phyloP scores from a whole-genome alignment of 1,140 invertebrate species.

The Drusus annulatus region DNA sequence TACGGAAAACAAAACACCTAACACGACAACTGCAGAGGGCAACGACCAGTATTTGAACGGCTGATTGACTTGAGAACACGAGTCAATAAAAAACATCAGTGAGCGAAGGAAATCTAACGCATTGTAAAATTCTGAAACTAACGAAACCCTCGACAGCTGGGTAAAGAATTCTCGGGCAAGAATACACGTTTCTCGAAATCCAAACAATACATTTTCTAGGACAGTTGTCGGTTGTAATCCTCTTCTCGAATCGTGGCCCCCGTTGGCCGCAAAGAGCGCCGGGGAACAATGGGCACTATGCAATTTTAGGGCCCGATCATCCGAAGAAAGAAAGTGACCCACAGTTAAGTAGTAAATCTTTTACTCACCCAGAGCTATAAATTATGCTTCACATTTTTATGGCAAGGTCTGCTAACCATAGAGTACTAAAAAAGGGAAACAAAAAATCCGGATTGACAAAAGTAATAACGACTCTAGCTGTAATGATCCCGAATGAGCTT shows the following conservation, averaged over 20 bases:
- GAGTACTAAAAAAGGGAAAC: conserved; percentile 31
- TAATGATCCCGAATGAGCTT: conserved; percentile 50
- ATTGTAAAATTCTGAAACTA: neutral
- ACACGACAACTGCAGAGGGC: too few species aligned
- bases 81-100: neutral
- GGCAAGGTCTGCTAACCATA: conserved; percentile 40
- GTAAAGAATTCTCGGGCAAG: neutral
- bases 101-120: neutral
- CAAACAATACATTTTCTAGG: conserved; percentile 16
- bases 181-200: neutral
- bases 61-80: too few species aligned
- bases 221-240: conserved; percentile 10
- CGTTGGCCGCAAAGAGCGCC: conserved; percentile 40
- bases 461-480: conserved; percentile 44
- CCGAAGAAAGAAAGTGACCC: conserved; percentile 53
- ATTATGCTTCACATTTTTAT: conserved; percentile 50
- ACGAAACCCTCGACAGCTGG: neutral
- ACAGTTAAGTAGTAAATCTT: conserved; percentile 53
- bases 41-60: too few species aligned
- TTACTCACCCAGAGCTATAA: conserved; percentile 37
- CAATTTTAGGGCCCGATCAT: conserved; percentile 52
- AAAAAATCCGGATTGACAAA: conserved; percentile 42
- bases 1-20: too few species aligned
- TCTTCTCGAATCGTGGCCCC: neutral
- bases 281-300: conserved; percentile 51